Evolutionary conservation across 2,888 invertebrate genomes (phyloP).

Genomic region (Metopia argyrocephala): DNA sequence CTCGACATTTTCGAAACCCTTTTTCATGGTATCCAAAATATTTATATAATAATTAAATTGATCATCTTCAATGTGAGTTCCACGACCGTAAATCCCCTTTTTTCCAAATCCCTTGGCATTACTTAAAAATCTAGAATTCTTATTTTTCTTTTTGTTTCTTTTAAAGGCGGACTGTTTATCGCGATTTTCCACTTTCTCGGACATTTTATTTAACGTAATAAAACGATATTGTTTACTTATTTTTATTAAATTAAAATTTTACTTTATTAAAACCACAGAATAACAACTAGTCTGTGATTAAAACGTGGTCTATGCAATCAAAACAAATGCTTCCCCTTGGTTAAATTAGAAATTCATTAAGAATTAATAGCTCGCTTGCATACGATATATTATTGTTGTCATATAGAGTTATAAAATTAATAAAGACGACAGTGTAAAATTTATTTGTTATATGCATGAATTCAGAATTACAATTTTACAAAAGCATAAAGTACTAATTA

Average conservation of each 20-base stretch:
- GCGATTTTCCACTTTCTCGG: constrained; percentile 4
- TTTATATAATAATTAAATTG: constrained; percentile 88
- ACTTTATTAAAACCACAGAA: too few relatives aligned
- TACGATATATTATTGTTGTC: too few relatives aligned
- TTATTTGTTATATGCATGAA: too few relatives aligned
- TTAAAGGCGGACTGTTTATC: constrained; percentile 63
- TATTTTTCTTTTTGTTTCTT: constrained; percentile 67
- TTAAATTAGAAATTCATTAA: not conserved
- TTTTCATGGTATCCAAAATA: constrained; percentile 85
- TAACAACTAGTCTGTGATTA: too few relatives aligned
- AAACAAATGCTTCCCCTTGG: constrained; percentile 37
- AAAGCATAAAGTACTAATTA: too few relatives aligned
- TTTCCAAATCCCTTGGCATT: constrained; percentile 89
- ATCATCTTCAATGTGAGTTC: constrained; percentile 85
- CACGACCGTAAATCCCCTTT: constrained; percentile 85
- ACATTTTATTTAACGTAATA: constrained; percentile 25
- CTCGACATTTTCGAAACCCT: constrained; percentile 84
- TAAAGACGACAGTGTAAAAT: too few relatives aligned
- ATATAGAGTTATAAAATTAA: too few relatives aligned
- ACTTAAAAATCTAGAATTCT: constrained; percentile 78
- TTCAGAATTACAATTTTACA: too few relatives aligned
- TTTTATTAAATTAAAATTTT: not conserved
- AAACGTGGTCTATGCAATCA: constrained; percentile 39
- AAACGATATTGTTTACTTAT: not conserved
- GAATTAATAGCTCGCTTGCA: too few relatives aligned